Evolutionary conservation across 1,140 invertebrate species (phyloP).

Genomic region (Monochamus saltuarius): DNA sequence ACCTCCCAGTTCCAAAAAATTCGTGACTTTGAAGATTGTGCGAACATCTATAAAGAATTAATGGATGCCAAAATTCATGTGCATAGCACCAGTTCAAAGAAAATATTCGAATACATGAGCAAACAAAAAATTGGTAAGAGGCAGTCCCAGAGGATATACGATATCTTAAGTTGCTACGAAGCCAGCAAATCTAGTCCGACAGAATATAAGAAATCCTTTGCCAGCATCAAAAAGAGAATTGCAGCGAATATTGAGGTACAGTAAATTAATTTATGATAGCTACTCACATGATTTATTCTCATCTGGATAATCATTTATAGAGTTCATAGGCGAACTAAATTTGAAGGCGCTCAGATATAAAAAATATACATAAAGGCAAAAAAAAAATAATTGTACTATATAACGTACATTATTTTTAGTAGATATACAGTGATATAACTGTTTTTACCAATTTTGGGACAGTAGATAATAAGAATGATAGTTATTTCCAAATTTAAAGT

Average conservation of each 20-base stretch:
- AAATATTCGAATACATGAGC: constrained; percentile 25
- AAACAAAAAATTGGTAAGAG: constrained; percentile 37
- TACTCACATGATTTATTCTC: background rate
- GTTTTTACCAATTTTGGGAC: too few species aligned
- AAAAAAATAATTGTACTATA: too few species aligned
- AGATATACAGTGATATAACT: too few species aligned
- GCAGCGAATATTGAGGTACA: constrained; percentile 26
- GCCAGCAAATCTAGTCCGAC: constrained; percentile 13
- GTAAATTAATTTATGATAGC: background rate
- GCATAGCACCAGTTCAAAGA: constrained; percentile 12
- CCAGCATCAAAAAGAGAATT: constrained; percentile 32
- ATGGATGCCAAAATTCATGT: constrained; percentile 16
- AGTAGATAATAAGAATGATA: too few species aligned
- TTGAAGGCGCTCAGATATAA: too few species aligned
- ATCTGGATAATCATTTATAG: too few species aligned
- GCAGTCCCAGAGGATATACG: constrained; percentile 36
- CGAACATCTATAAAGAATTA: constrained; percentile 24
- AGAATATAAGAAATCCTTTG: constrained; percentile 26
- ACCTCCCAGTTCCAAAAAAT: constrained; percentile 38
- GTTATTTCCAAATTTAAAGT: too few species aligned
- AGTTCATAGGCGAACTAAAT: too few species aligned
- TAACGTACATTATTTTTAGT: too few species aligned
- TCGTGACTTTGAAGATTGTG: constrained; percentile 36
- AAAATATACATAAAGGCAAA: too few species aligned
- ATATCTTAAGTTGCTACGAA: constrained; percentile 35